These are phyloP conservation scores for Ophthalmolycus amberensis DNA, from an alignment of 2,113 vertebrate species.

Conservation along the genomic window DNA sequence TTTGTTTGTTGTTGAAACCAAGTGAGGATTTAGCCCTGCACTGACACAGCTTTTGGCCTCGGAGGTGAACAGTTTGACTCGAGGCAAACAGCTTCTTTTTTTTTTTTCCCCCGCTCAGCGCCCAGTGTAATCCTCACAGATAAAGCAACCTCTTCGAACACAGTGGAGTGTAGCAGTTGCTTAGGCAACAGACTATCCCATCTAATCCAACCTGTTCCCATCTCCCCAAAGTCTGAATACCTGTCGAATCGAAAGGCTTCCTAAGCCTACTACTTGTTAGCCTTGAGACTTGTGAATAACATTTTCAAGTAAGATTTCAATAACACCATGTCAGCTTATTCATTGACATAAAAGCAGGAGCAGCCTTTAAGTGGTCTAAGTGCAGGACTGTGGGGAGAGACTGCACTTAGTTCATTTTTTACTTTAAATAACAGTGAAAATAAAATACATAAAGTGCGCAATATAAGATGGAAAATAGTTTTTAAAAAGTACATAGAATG, in stretches of 20 bases:
- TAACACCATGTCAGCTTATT: constrained; percentile 38
- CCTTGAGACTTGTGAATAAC: constrained; percentile 57
- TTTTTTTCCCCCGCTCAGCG: neutral
- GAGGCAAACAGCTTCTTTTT: constrained; percentile 40
- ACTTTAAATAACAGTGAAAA: neutral
- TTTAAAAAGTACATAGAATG: neutral
- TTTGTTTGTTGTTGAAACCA: constrained; percentile 73
- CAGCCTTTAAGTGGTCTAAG: neutral
- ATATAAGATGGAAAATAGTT: neutral
- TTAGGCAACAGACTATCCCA: constrained; percentile 76
- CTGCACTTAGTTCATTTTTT: neutral
- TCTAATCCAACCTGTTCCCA: constrained; percentile 77
- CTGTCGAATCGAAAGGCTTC: constrained; percentile 61
- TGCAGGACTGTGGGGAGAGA: constrained; percentile 12
- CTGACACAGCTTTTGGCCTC: constrained; percentile 71
- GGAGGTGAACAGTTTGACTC: constrained; percentile 71
- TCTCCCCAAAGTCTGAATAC: constrained; percentile 71
- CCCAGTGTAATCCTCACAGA: constrained; percentile 74
- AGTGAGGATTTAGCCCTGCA: constrained; percentile 66
- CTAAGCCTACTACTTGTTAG: constrained; percentile 65
- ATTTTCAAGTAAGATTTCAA: constrained; percentile 52
- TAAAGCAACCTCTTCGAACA: constrained; percentile 73
- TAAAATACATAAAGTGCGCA: neutral
- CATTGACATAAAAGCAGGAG: constrained; percentile 22
- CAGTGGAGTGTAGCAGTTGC: constrained; percentile 74